Evolutionary conservation across 92 coral and sea anemone genomes (phyloP), one percentile per base, ranked within the genome.

Genomic region (Epizoanthus ramosus): DNA sequence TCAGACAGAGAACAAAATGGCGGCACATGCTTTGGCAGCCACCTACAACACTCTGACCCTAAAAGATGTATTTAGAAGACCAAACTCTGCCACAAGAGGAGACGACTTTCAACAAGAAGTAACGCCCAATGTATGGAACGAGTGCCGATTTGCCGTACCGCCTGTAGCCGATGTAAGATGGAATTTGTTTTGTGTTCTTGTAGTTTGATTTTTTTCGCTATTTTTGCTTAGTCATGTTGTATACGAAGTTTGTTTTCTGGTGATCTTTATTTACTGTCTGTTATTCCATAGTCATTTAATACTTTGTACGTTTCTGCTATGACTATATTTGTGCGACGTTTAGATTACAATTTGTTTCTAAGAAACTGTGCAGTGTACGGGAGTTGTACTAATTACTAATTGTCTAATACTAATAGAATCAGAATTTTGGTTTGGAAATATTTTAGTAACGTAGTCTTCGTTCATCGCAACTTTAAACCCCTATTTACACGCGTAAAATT

Each of bases 81-180:
- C 89, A 28, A 93, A 81, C 71, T 60, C 71, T 39, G 69, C 43
- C 50, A 71, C 80, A 37, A 71, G 85, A 10, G 87, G 73, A 22
- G 61, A 88, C 19, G 85, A 93, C 43, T 52, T 93, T 17, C 88
- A 90, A 35, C 79, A 68, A 45, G 93, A 91, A 22, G 47, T 89
- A 75, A 58, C 81, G 25, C 84, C 77, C 6, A 85, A 94, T 80
- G 65, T 94, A 68, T 63, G 86, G 82, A 73, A 85, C 63, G 93
- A 93, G 67, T 73, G 89, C 41, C 90, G 98, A 31, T 95, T 96
- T 66, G 91, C 94, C 53, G 93, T 94, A 63, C 99, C 99, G 19
- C 93, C 98, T 70, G 97, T 89, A 17, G 85, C 89, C 33, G 97
- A 95, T 82, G 98, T 95, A 88, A 87, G 98, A 84, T 18, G 33